Base-by-base conservation (phyloP, 2,888 invertebrate genomes). In the Drosophila quinaria region DNA sequence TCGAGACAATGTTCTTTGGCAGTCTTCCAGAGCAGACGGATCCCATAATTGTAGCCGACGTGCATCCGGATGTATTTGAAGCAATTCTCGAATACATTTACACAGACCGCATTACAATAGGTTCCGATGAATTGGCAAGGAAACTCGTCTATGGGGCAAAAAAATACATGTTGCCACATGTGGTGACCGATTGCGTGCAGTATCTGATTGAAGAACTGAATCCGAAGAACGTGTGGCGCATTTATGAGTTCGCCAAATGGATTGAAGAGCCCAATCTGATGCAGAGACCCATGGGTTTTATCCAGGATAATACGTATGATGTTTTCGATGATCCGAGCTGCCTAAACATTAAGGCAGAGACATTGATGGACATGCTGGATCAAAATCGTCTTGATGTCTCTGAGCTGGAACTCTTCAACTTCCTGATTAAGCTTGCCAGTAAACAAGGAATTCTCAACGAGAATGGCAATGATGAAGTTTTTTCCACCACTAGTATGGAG, bases 1-100 rank as follows among this genome's bases (percentile, higher is more conserved):
- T 97, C 89, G 97, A 97, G 89, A 96, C 96, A 0, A 97, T 97
- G 97, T 97, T 97, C 90, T 97, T 94, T 89, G 97, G 97, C 0
- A 96, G 96, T 25, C 95, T 97, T 94, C 95, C 97, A 0, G 97
- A 97, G 87, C 95, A 96, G 55, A 94, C 94, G 71, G 95, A 95
- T 78, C 96, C 96, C 0, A 97, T 97, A 81, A 94, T 95, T 0
- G 97, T 97, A 80, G 94, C 96, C 37, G 97, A 97, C 91, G 96
- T 97, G 1, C 97, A 97, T 91, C 97, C 97, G 4, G 97, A 97
- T 79, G 97, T 97, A 1, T 97, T 97, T 85, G 96, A 95, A 91
- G 95, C 97, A 3, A 93, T 97, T 75, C 92, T 97, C 35, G 96
- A 97, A 94, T 96, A 97, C 84, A 96, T 97, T 63, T 97, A 97